Base-by-base conservation (phyloP, 2,797 vertebrate species). In the Gymnoscopelus microlampas region DNA sequence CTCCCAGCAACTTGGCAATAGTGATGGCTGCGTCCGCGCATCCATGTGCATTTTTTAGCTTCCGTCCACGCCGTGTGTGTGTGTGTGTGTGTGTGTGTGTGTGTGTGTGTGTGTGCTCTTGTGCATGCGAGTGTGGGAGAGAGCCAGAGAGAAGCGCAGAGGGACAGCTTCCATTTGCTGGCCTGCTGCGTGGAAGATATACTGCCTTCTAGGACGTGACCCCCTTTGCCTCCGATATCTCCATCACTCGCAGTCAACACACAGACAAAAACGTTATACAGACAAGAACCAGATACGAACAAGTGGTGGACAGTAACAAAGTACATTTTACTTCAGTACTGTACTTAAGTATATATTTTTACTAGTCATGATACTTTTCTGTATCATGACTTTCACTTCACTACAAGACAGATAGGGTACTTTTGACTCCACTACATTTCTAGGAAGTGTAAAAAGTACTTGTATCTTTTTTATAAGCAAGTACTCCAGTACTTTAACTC, bases 151-250 rank as follows among this genome's bases (percentile, higher is more conserved):
- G 50, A 51, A 3, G 50, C 1, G 50, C 39, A 13, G 50, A n/a
- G 50, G n/a, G 50, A 63, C 60, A 26, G 66, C 50, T 71, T 81
- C 54, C 71, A 74, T 85, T 58, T 74, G 51, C 64, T 63, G 6
- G 15, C 58, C 62, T 70, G 55, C 11, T 44, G 39, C 39, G 61
- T 55, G 59, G 69, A 82, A 66, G 73, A 76, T 78, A 35, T 73
- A 71, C 26, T 71, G 57, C 51, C 59, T 50, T 10, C 51, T 71
- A 61, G 55, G 39, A 44, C 56, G 2, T 85, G 86, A 87, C 82
- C 80, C 70, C 73, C 66, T 85, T 85, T 63, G 75, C 71, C 70
- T 78, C 48, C 5, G 5, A 54, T 62, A 84, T 80, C 71, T 81
- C 73, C 81, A 51, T 81, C 72, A 44, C 61, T 63, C 74, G 1